A percentile compares a stretch with the other conserved stretches of the same genome.
phyloP scores from a whole-genome alignment of 2,113 vertebrate species.

The Asarcornis scutulata region DNA sequence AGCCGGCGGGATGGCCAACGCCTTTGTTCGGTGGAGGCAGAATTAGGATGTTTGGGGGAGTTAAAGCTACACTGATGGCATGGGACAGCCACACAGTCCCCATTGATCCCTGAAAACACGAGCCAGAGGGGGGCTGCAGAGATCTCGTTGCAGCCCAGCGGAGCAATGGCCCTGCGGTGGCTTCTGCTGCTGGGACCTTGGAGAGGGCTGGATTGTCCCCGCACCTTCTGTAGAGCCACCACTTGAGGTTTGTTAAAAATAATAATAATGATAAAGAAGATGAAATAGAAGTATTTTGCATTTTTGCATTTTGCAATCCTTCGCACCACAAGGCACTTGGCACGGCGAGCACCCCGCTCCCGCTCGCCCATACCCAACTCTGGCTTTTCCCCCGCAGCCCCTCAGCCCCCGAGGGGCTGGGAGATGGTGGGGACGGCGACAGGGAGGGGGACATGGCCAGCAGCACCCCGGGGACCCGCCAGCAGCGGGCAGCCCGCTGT shows the following conservation, averaged over 20 bases:
- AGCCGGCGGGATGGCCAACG: accelerated
- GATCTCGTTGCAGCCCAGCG: accelerated
- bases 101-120: accelerated
- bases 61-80: neutral
- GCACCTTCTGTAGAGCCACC: neutral
- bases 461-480: accelerated
- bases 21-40: constrained; percentile 9
- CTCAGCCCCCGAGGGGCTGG: neutral
- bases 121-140: neutral
- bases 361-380: accelerated
- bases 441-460: neutral
- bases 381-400: neutral
- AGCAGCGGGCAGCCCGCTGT: neutral
- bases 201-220: neutral
- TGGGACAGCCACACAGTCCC: neutral
- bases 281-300: accelerated
- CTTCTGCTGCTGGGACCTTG: neutral
- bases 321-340: accelerated
- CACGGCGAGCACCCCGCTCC: accelerated
- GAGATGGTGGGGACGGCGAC: neutral
- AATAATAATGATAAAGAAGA: too few relatives aligned
- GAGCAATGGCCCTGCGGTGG: neutral
- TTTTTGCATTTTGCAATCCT: accelerated
- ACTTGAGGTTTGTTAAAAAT: neutral
- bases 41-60: neutral